phyloP scores from a whole-genome alignment of 2,888 invertebrate species.

The Epirrita christyi region DNA sequence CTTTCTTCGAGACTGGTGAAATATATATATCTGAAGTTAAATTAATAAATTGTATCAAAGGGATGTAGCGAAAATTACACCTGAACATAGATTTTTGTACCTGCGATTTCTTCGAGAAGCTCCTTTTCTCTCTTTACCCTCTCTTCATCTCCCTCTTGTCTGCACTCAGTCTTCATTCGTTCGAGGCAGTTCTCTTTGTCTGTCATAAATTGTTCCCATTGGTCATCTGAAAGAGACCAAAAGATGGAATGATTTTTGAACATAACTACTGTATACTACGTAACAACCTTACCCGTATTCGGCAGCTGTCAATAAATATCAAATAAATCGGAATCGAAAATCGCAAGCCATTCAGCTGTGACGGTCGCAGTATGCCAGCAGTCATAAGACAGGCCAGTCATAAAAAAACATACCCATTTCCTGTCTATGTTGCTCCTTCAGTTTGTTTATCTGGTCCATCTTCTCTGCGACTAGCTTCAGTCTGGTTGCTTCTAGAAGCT shows the following conservation, averaged over 20 bases:
- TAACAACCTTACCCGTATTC: too few relatives aligned
- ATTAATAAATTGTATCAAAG: too few relatives aligned
- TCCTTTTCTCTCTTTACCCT: constrained; percentile 77
- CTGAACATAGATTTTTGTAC: constrained; percentile 45
- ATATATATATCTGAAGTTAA: too few relatives aligned
- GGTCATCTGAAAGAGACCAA: constrained; percentile 77
- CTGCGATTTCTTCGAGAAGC: constrained; percentile 72
- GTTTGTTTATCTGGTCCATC: constrained; percentile 68
- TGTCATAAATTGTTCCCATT: constrained; percentile 86
- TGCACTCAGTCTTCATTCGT: constrained; percentile 85
- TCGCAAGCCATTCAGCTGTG: too few relatives aligned
- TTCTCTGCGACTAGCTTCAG: constrained; percentile 67
- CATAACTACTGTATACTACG: too few relatives aligned
- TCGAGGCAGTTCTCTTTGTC: constrained; percentile 86
- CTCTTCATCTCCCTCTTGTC: constrained; percentile 79
- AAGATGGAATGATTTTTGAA: too few relatives aligned
- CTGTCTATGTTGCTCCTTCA: constrained; percentile 84
- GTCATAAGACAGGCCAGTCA: too few relatives aligned
- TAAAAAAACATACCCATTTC: constrained; percentile 82
- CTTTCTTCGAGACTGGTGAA: background rate
- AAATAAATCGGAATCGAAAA: too few relatives aligned
- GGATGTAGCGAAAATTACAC: too few relatives aligned
- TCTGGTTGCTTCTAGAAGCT: constrained; percentile 67
- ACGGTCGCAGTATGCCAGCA: too few relatives aligned
- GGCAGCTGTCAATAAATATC: too few relatives aligned